Conservation (phyloP, 2,113 vertebrate species). For the Micromys minutus region DNA sequence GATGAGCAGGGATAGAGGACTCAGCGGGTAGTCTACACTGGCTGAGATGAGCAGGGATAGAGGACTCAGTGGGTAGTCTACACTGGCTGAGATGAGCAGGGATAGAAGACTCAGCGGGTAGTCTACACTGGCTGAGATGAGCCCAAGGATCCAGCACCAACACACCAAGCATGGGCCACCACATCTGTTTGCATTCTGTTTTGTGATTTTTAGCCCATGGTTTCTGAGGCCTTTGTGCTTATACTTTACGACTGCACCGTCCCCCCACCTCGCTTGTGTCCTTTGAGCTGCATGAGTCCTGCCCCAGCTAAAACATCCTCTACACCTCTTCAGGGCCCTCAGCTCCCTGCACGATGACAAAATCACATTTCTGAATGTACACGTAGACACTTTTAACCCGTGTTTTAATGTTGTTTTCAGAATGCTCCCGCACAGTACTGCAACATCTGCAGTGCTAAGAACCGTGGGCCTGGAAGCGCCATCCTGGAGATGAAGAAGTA, state of each 20-base stretch:
- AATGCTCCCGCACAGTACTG: conserved; percentile 92
- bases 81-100: neutral
- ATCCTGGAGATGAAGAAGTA: conserved; percentile 93
- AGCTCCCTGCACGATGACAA: rapidly evolving
- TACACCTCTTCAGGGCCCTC: neutral
- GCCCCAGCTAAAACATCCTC: neutral
- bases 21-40: too few species aligned
- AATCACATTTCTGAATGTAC: neutral
- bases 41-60: neutral
- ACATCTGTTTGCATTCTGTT: neutral
- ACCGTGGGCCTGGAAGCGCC: conserved; percentile 92
- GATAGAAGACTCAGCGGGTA: too few species aligned
- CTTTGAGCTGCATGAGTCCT: neutral
- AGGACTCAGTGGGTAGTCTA: too few species aligned
- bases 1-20: too few species aligned
- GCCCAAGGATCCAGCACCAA: neutral
- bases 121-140: neutral
- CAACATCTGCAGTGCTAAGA: conserved; percentile 98
- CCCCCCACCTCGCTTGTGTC: neutral
- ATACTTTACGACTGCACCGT: neutral
- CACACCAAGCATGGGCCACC: neutral
- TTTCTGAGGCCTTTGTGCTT: neutral
- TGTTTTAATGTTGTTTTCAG: conserved; percentile 81
- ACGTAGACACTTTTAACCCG: neutral
- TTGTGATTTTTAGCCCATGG: neutral